Base-by-base conservation (phyloP, 2,797 vertebrate genomes). In the Glossophaga mutica region DNA sequence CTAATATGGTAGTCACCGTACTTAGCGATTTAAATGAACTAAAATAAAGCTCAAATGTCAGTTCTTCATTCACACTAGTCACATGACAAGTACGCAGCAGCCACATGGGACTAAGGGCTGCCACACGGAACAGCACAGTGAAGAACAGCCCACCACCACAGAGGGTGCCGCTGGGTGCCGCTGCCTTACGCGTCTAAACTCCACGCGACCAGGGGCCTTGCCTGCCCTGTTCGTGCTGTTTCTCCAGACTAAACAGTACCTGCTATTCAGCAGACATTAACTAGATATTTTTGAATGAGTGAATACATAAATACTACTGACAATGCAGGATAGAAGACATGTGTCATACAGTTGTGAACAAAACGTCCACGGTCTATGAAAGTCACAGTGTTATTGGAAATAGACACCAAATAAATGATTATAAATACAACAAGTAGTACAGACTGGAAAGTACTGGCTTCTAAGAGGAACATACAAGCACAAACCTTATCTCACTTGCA, bases 41-140 rank as follows among this genome's bases (percentile, higher is more conserved):
- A 77, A 79, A 89, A 84, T 42, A 91, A 70, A 94, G 22, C 34
- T 94, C 82, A 93, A 93, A 87, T 34, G 48, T 88, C 34, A 94
- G 39, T 39, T 55, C 9, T 16, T 88, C n/a, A 68, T 73, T 81
- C 57, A 39, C 3, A 73, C 7, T 2, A 68, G 55, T 21, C 34
- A 78, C 57, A 87, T 16, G 82, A 86, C 22, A 82, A 68, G 19
- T 59, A 8, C 34, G 77, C 26, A 26, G 4, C 2, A 50, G n/a
- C 18, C 67, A 71, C 59, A 7, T 29, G 9, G 71, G 57, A 24
- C 50, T 26, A 88, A 77, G 32, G 16, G n/a, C 18, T 19, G 11
- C 37, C 34, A 39, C 15, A 70, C 29, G 5, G 79, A 21, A 3
- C 32, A 18, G 65, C 65, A 9, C 65, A 67, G 65, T 59, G n/a